Conservation (phyloP, 23 tunicate genomes). For the Styela clava region DNA sequence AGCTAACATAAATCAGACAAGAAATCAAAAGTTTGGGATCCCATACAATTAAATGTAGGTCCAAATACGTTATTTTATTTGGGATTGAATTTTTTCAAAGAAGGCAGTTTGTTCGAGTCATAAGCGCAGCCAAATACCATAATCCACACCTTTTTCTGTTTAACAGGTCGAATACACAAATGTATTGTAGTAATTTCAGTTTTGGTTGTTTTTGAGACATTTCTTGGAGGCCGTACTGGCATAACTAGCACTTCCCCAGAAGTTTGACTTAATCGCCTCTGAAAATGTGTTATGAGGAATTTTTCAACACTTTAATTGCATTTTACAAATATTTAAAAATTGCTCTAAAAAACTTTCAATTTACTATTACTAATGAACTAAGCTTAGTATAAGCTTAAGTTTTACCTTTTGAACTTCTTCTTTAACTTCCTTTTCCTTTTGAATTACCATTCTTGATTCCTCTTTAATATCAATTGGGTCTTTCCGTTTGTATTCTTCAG, state of each 20-base stretch:
- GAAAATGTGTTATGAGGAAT: too few species aligned
- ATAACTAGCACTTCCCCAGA: not conserved
- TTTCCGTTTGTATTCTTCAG: slow-evolving; percentile 43
- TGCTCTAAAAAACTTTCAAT: too few species aligned
- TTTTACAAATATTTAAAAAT: too few species aligned
- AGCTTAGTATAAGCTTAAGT: not conserved
- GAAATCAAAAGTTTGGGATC: too few species aligned
- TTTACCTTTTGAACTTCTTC: slow-evolving; percentile 17
- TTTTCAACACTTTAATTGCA: too few species aligned
- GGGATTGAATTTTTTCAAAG: too few species aligned
- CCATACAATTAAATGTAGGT: too few species aligned
- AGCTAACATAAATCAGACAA: too few species aligned
- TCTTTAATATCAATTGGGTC: slow-evolving; percentile 65
- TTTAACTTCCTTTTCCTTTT: slow-evolving; percentile 55
- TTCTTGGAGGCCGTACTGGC: not conserved
- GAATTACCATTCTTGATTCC: slow-evolving; percentile 58
- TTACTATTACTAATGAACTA: too few species aligned
- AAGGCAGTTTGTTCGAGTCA: too few species aligned
- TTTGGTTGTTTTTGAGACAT: not conserved
- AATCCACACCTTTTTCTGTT: not conserved
- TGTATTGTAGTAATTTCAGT: not conserved
- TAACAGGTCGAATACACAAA: not conserved
- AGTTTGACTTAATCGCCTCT: not conserved
- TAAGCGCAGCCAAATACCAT: not conserved
- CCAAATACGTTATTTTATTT: too few species aligned